Evolutionary conservation across 2,888 invertebrate species (phyloP).

Genomic region (Ochropacha duplaris): DNA sequence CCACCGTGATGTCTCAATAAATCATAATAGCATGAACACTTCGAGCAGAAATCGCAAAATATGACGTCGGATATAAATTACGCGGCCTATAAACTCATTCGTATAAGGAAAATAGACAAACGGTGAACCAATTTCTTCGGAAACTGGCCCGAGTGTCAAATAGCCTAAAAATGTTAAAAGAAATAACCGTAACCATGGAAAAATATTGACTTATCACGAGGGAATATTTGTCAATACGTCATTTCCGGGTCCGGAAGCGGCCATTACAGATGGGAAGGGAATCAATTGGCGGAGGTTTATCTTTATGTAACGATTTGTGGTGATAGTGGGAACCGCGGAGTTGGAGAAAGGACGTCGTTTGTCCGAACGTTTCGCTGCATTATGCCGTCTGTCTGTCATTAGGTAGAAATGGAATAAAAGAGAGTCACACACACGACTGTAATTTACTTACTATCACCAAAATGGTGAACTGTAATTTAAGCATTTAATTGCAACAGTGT

Average conservation of each 20-base stretch:
- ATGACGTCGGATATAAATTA: not conserved
- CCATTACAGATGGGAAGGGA: slow-evolving; percentile 19
- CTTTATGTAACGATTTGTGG: slow-evolving; percentile 3
- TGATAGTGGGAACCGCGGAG: slow-evolving; percentile 4
- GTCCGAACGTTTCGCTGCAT: not conserved
- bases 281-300: slow-evolving; percentile 17
- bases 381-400: not conserved
- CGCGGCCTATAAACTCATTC: not conserved
- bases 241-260: slow-evolving; percentile 11
- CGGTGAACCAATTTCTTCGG: not conserved
- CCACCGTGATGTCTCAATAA: too few species aligned
- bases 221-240: slow-evolving; percentile 30
- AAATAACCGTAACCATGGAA: not conserved
- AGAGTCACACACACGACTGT: too few species aligned
- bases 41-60: too few species aligned
- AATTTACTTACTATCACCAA: too few species aligned
- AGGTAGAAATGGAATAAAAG: not conserved
- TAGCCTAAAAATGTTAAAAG: not conserved
- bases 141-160: not conserved
- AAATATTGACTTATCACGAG: slow-evolving; percentile 34
- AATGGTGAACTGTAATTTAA: not conserved
- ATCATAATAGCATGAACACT: too few species aligned
- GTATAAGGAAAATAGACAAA: not conserved
- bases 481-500: too few species aligned
- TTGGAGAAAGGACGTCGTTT: not conserved